Percentiles rank a stretch among this genome's conserved stretches.
phyloP scores from a whole-genome alignment of 2,113 vertebrate genomes.

The Perccottus glenii region DNA sequence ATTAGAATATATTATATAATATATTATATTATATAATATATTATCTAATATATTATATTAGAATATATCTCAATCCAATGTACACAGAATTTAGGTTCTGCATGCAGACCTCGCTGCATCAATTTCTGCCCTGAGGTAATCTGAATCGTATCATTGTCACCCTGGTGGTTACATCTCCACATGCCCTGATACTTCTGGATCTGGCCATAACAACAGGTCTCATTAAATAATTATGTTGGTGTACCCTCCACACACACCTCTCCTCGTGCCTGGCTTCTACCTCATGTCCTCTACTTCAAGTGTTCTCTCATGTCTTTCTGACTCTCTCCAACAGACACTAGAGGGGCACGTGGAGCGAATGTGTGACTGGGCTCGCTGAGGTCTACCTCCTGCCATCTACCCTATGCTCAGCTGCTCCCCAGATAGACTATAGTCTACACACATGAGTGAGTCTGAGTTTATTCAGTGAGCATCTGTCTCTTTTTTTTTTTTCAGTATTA shows the following conservation, averaged over 20 bases:
- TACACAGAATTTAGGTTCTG: conserved; percentile 27
- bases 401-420: background rate
- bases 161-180: conserved; percentile 20
- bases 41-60: too few relatives aligned
- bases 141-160: conserved; percentile 46
- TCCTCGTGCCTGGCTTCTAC: conserved; percentile 45
- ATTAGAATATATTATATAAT: too few relatives aligned
- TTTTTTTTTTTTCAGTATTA: background rate
- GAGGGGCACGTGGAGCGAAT: conserved; percentile 55
- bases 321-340: conserved; percentile 25
- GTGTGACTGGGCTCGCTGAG: conserved; percentile 53
- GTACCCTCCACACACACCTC: conserved; percentile 51
- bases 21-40: too few relatives aligned
- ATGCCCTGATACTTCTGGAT: conserved; percentile 29
- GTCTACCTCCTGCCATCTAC: background rate
- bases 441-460: background rate
- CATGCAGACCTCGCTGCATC: background rate
- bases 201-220: conserved; percentile 57
- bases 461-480: background rate
- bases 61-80: too few relatives aligned
- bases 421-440: background rate
- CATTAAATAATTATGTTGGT: conserved; percentile 71
- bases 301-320: conserved; percentile 37
- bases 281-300: conserved; percentile 44
- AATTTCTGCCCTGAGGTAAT: conserved; percentile 38